A percentile compares a stretch with the other conserved stretches of the same genome.
phyloP scores from a whole-genome alignment of 2,113 vertebrate species.

The Gambusia holbrooki region DNA sequence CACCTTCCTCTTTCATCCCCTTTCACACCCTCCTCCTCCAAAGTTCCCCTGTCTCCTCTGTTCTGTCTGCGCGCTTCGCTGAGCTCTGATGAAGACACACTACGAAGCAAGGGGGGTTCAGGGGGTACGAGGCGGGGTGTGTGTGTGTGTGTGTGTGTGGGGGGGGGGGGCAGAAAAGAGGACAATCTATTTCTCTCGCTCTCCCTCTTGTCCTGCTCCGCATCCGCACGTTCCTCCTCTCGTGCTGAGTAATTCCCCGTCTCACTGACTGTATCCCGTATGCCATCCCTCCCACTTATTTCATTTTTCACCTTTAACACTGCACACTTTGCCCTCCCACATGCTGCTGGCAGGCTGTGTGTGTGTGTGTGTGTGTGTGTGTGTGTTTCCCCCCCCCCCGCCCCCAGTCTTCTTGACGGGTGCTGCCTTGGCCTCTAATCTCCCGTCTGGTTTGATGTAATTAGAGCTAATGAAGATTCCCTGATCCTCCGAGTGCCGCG shows the following conservation, averaged over 20 bases:
- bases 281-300: constrained; percentile 54
- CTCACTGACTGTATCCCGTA: constrained; percentile 48
- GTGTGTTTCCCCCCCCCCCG: constrained; percentile 53
- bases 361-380: constrained; percentile 33
- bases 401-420: constrained; percentile 60
- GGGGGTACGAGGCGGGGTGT: constrained; percentile 58
- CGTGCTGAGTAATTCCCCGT: constrained; percentile 54
- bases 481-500: constrained; percentile 74
- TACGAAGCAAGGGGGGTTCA: constrained; percentile 61
- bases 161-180: constrained; percentile 65
- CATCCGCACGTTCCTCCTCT: constrained; percentile 34
- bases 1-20: constrained; percentile 57
- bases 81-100: constrained; percentile 78
- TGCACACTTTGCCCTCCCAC: constrained; percentile 51
- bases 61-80: constrained; percentile 60
- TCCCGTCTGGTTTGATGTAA: constrained; percentile 81
- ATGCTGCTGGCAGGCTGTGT: constrained; percentile 41
- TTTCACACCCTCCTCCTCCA: constrained; percentile 44
- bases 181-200: constrained; percentile 70
- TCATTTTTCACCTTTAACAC: constrained; percentile 66
- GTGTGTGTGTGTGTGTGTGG: constrained; percentile 22
- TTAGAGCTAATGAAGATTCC: constrained; percentile 83
- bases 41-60: constrained; percentile 50
- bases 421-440: constrained; percentile 76
- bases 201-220: constrained; percentile 36